These are phyloP conservation scores for Odontomachus brunneus DNA, from an alignment of 1,140 invertebrate species.

Conservation along the genomic window DNA sequence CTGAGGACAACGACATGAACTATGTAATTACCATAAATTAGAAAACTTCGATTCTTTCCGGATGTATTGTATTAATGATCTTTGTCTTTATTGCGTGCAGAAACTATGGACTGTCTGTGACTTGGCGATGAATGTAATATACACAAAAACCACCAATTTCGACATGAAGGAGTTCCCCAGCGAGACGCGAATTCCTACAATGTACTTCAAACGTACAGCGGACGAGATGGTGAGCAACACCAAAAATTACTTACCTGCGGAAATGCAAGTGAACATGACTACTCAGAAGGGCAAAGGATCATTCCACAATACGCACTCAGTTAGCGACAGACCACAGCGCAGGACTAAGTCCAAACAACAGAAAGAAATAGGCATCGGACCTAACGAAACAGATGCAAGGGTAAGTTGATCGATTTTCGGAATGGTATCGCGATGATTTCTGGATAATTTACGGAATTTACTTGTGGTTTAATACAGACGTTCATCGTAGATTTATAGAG, in stretches of 20 bases:
- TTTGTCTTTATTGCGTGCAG: constrained; percentile 85
- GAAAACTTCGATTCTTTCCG: not conserved
- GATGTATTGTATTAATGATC: not conserved
- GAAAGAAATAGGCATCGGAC: constrained; percentile 86
- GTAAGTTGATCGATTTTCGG: constrained; percentile 81
- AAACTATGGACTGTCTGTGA: constrained; percentile 99
- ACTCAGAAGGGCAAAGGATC: constrained; percentile 85
- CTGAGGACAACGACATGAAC: constrained; percentile 92
- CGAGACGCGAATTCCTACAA: constrained; percentile 93
- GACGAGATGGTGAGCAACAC: constrained; percentile 90
- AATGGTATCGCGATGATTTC: not conserved
- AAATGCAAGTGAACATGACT: constrained; percentile 87
- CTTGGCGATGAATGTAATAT: constrained; percentile 95
- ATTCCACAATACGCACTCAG: constrained; percentile 82
- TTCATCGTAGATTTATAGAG: not conserved
- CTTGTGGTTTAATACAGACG: not conserved
- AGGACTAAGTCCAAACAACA: constrained; percentile 85
- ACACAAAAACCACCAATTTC: constrained; percentile 94
- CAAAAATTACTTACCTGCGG: constrained; percentile 89
- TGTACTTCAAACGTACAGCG: constrained; percentile 91
- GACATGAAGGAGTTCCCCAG: constrained; percentile 95
- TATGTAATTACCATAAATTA: constrained; percentile 87
- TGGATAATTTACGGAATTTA: constrained; percentile 5
- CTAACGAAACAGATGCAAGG: constrained; percentile 88
- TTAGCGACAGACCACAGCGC: constrained; percentile 79